Evolutionary conservation across 1,140 invertebrate species (phyloP).

Genomic region (Protaetia brevitarsis): DNA sequence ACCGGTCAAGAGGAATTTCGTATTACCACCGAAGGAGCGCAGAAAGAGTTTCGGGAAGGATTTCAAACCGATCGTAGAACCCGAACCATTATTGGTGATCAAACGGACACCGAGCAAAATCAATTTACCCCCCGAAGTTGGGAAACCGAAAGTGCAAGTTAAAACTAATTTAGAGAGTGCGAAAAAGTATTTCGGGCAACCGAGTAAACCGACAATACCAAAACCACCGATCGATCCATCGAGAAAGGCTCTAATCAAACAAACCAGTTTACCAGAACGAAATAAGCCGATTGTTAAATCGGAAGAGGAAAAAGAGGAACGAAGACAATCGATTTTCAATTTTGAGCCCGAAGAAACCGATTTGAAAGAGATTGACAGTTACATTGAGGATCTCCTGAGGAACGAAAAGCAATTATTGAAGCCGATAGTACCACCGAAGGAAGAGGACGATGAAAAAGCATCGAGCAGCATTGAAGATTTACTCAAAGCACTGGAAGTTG

Average conservation of each 20-base stretch:
- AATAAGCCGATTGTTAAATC: constrained; percentile 27
- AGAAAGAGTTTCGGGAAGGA: constrained; percentile 40
- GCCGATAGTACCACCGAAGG: constrained; percentile 36
- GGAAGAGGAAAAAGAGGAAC: constrained; percentile 25
- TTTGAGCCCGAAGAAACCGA: constrained; percentile 46
- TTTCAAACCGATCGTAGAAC: constrained; percentile 33
- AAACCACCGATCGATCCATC: constrained; percentile 1
- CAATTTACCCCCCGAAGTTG: constrained; percentile 43
- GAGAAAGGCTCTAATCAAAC: constrained; percentile 34
- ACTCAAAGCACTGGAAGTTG: constrained; percentile 43
- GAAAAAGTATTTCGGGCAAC: constrained; percentile 46
- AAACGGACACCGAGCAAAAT: constrained; percentile 48
- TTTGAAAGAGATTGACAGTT: constrained; percentile 43
- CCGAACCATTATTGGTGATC: constrained; percentile 46
- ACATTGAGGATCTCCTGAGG: constrained; percentile 45
- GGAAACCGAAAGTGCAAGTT: constrained; percentile 45
- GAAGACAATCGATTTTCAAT: constrained; percentile 35
- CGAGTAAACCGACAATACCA: constrained; percentile 26
- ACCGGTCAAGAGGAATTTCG: constrained; percentile 37
- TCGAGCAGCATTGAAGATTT: constrained; percentile 47
- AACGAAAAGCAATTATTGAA: constrained; percentile 46
- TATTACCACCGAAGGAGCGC: constrained; percentile 40
- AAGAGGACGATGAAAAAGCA: constrained; percentile 32
- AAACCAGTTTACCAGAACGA: constrained; percentile 35
- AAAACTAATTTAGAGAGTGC: constrained; percentile 36